Evolutionary conservation across 2,113 vertebrate species (phyloP).

Genomic region (Ageneiosus marmoratus): DNA sequence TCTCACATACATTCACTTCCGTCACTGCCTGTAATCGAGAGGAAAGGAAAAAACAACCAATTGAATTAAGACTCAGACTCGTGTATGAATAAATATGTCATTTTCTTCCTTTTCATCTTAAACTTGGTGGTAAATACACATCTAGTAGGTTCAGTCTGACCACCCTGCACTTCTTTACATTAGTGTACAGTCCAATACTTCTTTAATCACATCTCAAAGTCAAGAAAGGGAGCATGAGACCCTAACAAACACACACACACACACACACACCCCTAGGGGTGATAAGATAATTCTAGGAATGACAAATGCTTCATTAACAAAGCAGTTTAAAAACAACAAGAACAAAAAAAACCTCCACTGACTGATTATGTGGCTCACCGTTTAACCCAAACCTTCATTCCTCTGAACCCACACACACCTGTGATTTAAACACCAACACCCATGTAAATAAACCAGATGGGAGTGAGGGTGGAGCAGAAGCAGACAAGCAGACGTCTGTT

Average conservation of each 20-base stretch:
- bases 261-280: slow-evolving; percentile 5
- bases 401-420: not conserved
- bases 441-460: not conserved
- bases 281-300: slow-evolving; percentile 38
- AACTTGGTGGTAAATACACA: not conserved
- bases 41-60: not conserved
- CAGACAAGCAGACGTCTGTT: slow-evolving; percentile 11
- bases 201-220: not conserved
- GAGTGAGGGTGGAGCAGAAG: not conserved
- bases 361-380: not conserved
- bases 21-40: slow-evolving; percentile 21
- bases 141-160: no score
- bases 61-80: slow-evolving; percentile 6
- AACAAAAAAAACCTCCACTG: not conserved
- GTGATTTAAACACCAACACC: slow-evolving; percentile 1
- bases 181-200: not conserved
- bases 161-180: not conserved
- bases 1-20: slow-evolving; percentile 16
- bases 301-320: slow-evolving; percentile 23
- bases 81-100: not conserved
- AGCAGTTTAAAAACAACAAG: not conserved
- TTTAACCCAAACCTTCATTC: not conserved
- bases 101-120: not conserved
- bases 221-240: not conserved
- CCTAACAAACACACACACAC: not conserved